Conservation (phyloP, 2,797 vertebrate genomes). For the Micromesistius poutassou region DNA sequence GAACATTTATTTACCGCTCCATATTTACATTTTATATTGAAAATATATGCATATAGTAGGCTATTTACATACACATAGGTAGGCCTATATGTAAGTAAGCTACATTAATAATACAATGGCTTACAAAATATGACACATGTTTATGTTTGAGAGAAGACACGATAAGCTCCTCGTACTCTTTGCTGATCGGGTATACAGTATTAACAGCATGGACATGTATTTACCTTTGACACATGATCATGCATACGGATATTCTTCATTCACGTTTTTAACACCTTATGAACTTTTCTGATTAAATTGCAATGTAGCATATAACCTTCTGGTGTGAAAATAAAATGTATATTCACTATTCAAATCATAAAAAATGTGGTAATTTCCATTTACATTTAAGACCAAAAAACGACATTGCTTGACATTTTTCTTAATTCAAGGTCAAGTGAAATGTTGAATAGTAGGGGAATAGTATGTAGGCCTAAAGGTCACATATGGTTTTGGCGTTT, state of each 20-base stretch:
- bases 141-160: too few relatives aligned
- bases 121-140: not conserved
- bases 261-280: not conserved
- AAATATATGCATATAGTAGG: not conserved
- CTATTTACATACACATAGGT: not conserved
- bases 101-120: not conserved
- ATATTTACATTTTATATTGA: not conserved
- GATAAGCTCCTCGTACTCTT: too few relatives aligned
- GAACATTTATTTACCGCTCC: not conserved
- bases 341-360: not conserved
- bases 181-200: not conserved
- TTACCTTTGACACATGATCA: too few relatives aligned
- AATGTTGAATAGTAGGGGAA: not conserved
- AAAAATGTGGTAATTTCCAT: not conserved
- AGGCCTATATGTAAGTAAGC: too few relatives aligned
- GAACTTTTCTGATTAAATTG: not conserved
- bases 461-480: not conserved
- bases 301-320: not conserved
- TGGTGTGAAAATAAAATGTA: not conserved
- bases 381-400: conserved; percentile 3
- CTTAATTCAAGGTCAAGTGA: not conserved
- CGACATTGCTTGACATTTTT: not conserved
- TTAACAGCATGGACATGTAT: too few relatives aligned
- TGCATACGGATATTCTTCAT: too few relatives aligned
- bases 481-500: not conserved